Evolutionary conservation across 2,113 vertebrate species (phyloP).

Genomic region (Copsychus sechellarum): DNA sequence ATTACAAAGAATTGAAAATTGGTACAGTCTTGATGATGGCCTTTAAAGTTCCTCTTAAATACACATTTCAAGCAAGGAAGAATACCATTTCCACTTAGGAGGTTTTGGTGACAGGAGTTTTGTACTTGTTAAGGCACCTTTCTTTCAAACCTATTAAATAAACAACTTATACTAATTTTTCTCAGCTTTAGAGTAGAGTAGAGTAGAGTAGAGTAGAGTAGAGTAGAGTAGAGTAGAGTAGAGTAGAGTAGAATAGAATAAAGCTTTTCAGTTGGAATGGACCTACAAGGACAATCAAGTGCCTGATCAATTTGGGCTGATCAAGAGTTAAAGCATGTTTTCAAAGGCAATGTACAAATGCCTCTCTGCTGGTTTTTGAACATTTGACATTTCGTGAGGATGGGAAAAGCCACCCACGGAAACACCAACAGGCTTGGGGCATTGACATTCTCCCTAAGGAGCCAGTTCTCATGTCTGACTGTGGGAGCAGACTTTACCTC

Average conservation of each 20-base stretch:
- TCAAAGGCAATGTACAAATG: not conserved
- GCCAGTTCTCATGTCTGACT: not conserved
- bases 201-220: not conserved
- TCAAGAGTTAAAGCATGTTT: not conserved
- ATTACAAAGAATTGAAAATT: not conserved
- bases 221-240: not conserved
- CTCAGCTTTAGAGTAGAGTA: not conserved
- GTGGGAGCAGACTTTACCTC: too few species aligned
- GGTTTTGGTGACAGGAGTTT: not conserved
- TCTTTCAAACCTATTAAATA: not conserved
- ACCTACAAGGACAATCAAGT: fast-evolving
- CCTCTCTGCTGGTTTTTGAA: not conserved
- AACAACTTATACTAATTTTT: not conserved
- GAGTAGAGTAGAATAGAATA: not conserved
- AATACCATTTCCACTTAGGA: not conserved
- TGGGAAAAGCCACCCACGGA: too few species aligned
- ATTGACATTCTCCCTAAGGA: not conserved
- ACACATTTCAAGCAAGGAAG: not conserved
- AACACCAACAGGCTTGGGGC: not conserved
- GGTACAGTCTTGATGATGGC: not conserved
- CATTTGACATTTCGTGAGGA: too few species aligned
- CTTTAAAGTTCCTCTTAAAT: not conserved
- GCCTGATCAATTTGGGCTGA: not conserved
- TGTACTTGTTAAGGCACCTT: not conserved
- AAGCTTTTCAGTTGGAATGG: not conserved